These are phyloP conservation scores for Fukomys damarensis DNA, from an alignment of 2,113 vertebrate genomes.

Conservation along the genomic window DNA sequence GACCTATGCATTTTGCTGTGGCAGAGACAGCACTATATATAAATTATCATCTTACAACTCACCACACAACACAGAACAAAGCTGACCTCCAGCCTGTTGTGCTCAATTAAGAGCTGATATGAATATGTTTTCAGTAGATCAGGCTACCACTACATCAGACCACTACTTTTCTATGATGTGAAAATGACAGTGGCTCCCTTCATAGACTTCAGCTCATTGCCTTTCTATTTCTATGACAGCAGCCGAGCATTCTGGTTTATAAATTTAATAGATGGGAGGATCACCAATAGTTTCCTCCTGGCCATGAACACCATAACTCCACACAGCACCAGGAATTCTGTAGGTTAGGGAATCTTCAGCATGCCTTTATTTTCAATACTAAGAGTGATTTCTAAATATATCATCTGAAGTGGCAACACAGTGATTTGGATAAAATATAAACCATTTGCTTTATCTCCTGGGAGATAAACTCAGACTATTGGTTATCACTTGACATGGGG, in stretches of 20 bases:
- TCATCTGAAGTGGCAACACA: neutral
- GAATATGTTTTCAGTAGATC: neutral
- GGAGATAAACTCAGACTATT: neutral
- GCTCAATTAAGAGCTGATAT: neutral
- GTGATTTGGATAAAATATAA: neutral
- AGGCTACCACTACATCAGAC: neutral
- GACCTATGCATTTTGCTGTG: neutral
- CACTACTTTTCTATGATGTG: neutral
- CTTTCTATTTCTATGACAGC: conserved; percentile 11
- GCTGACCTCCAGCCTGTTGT: neutral
- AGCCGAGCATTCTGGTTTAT: neutral
- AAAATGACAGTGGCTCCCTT: neutral
- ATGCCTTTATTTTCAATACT: neutral
- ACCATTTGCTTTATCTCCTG: neutral
- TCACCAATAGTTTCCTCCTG: neutral
- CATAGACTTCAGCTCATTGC: neutral
- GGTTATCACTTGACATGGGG: neutral
- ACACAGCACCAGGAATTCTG: neutral
- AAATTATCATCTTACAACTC: neutral
- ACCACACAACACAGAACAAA: neutral
- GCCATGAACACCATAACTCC: rapidly evolving
- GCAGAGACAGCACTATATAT: neutral
- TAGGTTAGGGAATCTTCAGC: neutral
- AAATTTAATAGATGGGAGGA: neutral
- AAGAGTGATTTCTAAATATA: neutral